A percentile compares a stretch with the other conserved stretches of the same genome.
Conservation (phyloP, 2,888 invertebrate genomes). For the Gari tellinella region DNA sequence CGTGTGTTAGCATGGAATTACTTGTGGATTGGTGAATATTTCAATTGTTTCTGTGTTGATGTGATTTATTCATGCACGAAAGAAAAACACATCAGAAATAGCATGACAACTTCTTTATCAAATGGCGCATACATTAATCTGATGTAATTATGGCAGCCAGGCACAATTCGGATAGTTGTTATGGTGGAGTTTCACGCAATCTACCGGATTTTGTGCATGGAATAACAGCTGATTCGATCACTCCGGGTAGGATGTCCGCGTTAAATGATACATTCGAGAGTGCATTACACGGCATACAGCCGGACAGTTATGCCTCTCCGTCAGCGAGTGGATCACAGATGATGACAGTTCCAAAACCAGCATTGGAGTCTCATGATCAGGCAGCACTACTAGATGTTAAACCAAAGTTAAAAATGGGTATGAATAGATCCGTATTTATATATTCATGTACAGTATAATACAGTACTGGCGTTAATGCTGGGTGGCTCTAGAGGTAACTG, state of each 20-base stretch:
- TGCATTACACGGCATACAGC: not conserved
- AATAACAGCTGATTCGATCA: constrained; percentile 58
- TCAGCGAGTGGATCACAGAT: not conserved
- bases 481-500: too few relatives aligned
- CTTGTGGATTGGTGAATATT: too few relatives aligned
- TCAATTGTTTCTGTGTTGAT: too few relatives aligned
- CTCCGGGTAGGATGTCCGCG: constrained; percentile 51
- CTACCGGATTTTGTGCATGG: constrained; percentile 53
- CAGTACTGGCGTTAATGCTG: too few relatives aligned
- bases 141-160: constrained; percentile 9
- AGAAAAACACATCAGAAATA: too few relatives aligned
- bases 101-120: too few relatives aligned
- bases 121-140: not conserved
- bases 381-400: constrained; percentile 13
- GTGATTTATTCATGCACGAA: too few relatives aligned
- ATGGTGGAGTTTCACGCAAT: constrained; percentile 17
- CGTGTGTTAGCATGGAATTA: too few relatives aligned
- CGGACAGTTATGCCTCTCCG: not conserved
- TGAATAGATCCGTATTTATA: too few relatives aligned
- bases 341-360: constrained; percentile 22
- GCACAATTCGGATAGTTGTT: constrained; percentile 4
- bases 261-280: constrained; percentile 30
- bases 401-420: constrained; percentile 53
- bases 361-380: constrained; percentile 8
- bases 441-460: too few relatives aligned